These are phyloP conservation scores for Apamea monoglypha DNA, from an alignment of 2,888 invertebrate species.

Conservation along the genomic window DNA sequence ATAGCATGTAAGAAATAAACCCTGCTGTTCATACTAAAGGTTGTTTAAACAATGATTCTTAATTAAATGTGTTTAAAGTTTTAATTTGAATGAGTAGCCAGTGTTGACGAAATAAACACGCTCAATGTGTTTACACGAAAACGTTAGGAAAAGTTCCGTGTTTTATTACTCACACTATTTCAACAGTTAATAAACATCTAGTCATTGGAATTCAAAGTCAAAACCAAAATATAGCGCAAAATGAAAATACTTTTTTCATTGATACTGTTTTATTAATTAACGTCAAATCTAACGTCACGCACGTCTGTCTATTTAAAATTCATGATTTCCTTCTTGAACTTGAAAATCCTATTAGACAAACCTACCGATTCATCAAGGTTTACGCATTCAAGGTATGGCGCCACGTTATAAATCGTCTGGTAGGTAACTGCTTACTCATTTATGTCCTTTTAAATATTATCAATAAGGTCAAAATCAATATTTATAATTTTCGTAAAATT, in stretches of 20 bases:
- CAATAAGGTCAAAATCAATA: neutral
- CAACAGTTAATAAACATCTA: slow-evolving; percentile 29
- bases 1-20: neutral
- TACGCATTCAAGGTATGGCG: neutral
- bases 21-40: neutral
- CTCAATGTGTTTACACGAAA: slow-evolving; percentile 49
- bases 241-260: neutral
- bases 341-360: slow-evolving; percentile 3
- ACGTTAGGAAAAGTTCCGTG: slow-evolving; percentile 50
- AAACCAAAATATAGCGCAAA: neutral
- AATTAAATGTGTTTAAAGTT: neutral
- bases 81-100: slow-evolving; percentile 21
- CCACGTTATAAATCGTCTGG: neutral
- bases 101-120: slow-evolving; percentile 46
- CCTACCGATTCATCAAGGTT: slow-evolving; percentile 7
- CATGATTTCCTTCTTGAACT: slow-evolving; percentile 29
- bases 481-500: neutral
- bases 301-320: neutral
- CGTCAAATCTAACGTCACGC: neutral
- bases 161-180: slow-evolving; percentile 38
- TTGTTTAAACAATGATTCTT: neutral
- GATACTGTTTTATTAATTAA: neutral
- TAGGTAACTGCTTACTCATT: neutral
- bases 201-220: neutral
- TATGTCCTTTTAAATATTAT: neutral